Evolutionary conservation across 2,113 vertebrate species (phyloP), one percentile per base, ranked within the genome.

Genomic region (Paralichthys olivaceus): DNA sequence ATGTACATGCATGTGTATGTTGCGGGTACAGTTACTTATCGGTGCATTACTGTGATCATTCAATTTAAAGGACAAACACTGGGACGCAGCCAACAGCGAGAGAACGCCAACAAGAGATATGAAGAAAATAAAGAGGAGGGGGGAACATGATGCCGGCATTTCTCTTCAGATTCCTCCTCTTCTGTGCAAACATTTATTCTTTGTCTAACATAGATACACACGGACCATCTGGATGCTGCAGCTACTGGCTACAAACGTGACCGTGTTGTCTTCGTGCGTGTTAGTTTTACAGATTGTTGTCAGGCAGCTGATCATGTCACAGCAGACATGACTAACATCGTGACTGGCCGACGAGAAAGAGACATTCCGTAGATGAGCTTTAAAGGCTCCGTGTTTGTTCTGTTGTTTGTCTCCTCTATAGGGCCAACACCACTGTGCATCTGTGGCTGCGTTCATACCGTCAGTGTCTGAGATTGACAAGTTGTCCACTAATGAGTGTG

Each of bases 51-150:
- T 59, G 80, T 68, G 72, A 83, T 88, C 75, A 69, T 76, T 89
- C 61, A 73, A 68, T 91, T 86, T 80, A 66, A 83, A 83, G 87
- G 84, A 80, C 84, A 87, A 88, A 87, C 79, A 80, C 14, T 0
- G 77, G 86, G 65, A 58, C 60, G 29, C 43, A 9, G 51, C 19
- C 63, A 43, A 83, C 49, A 69, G 58, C 20, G 49, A 22, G 65
- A 47, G 47, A 65, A n/a, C 28, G 62, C 61, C 17, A 23, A 72
- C 59, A 72, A 74, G 58, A 68, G 67, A 73, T 63, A 53, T 73
- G 37, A 73, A 32, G 34, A 43, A 60, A 79, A 72, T 54, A 72
- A 70, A 65, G 40, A 40, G 49, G 53, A 45, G 45, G 17, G 45
- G 17, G 45, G 17, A 15, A 19, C 4, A 86, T 68, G 23, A 67